Evolutionary conservation across 2,113 vertebrate species (phyloP).

Genomic region (Anarrhichthys ocellatus): DNA sequence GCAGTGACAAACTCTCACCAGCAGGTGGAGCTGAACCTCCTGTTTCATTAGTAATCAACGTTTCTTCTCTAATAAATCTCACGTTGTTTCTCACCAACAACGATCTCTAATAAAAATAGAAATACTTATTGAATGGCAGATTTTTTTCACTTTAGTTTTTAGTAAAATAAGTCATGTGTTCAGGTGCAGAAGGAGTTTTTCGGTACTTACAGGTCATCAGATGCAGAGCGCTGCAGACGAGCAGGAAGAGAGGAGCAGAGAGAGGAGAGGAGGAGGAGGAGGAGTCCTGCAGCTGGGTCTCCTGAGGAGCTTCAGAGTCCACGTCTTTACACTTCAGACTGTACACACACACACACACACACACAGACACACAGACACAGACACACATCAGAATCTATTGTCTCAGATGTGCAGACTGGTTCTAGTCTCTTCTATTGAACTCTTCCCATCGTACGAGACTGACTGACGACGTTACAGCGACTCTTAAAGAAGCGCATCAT

Average conservation of each 20-base stretch:
- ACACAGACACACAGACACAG: not conserved
- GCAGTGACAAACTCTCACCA: not conserved
- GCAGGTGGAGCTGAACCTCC: not conserved
- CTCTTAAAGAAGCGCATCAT: too few relatives aligned
- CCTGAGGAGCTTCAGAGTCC: not conserved
- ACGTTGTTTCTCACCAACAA: too few relatives aligned
- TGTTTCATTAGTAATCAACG: too few relatives aligned
- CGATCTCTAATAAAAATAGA: too few relatives aligned
- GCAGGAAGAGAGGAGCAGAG: conserved; percentile 39
- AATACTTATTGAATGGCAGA: not conserved
- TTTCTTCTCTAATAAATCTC: too few relatives aligned
- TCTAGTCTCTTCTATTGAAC: not conserved
- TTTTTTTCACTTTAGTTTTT: too few relatives aligned
- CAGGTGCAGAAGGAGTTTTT: not conserved
- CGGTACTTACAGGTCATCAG: conserved; percentile 75
- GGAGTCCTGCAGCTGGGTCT: not conserved
- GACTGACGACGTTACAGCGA: not conserved
- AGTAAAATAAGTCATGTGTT: not conserved
- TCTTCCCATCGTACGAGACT: not conserved
- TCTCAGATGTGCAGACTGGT: not conserved
- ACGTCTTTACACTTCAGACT: conserved; percentile 63
- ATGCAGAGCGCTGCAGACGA: conserved; percentile 52
- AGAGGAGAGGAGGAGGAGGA: not conserved
- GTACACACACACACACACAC: conserved; percentile 5
- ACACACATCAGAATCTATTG: not conserved